A percentile compares a stretch with the other conserved stretches of the same genome.
phyloP scores from a whole-genome alignment of 2,113 vertebrate genomes.

The Callithrix jacchus region DNA sequence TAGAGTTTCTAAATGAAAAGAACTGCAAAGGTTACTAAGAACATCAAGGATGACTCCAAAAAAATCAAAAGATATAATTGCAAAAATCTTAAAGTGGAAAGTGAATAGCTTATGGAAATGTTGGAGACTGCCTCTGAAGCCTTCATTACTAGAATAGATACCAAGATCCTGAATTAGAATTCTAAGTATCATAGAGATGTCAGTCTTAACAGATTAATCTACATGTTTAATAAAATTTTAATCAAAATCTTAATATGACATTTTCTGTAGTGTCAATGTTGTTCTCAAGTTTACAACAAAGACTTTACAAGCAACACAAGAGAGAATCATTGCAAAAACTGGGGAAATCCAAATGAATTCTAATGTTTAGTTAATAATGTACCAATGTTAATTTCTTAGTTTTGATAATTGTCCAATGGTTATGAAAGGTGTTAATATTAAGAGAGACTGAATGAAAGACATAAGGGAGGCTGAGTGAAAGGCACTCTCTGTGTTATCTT shows the following conservation, averaged over 20 bases:
- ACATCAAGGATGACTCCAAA: neutral
- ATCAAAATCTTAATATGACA: neutral
- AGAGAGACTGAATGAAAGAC: too few species aligned
- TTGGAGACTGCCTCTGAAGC: neutral
- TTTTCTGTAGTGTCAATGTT: neutral
- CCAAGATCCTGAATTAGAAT: neutral
- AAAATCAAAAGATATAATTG: neutral
- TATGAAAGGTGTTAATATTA: neutral
- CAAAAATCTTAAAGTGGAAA: neutral
- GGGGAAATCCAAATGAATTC: neutral
- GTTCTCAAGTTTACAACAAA: neutral
- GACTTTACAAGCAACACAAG: neutral
- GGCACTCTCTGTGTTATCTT: too few species aligned
- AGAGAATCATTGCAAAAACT: neutral
- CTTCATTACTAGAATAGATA: neutral
- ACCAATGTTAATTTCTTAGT: neutral
- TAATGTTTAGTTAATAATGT: neutral
- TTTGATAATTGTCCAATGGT: neutral
- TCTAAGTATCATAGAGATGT: neutral
- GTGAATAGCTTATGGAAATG: neutral
- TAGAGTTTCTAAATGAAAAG: neutral
- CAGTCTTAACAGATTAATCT: neutral
- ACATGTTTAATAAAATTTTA: neutral
- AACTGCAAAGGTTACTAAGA: neutral
- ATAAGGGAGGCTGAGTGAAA: too few species aligned